A percentile compares a stretch with the other conserved stretches of the same genome.
phyloP scores from a whole-genome alignment of 2,888 invertebrate genomes.

The Eristalis intricaria region DNA sequence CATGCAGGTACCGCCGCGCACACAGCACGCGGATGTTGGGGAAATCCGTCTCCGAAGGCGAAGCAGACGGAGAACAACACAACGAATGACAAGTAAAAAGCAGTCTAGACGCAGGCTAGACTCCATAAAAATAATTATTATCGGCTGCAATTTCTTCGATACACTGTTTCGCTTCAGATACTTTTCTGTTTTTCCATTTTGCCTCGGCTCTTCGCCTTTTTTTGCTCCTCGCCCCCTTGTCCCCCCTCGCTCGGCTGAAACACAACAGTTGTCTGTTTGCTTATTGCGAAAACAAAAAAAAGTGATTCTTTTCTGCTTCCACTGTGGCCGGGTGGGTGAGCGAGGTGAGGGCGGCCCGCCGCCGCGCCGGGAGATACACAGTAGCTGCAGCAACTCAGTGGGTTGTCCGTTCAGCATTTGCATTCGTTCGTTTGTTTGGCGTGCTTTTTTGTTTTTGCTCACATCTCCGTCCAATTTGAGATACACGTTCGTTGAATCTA shows the following conservation, averaged over 20 bases:
- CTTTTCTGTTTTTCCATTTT: background rate
- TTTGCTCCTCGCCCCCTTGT: too few relatives aligned
- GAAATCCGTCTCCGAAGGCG: background rate
- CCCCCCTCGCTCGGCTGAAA: slow-evolving; percentile 29
- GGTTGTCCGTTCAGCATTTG: slow-evolving; percentile 67
- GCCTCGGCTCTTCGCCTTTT: background rate
- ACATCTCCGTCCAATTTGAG: slow-evolving; percentile 49
- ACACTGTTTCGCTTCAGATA: slow-evolving; percentile 59
- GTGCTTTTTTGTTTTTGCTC: slow-evolving; percentile 33
- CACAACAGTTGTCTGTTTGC: slow-evolving; percentile 70
- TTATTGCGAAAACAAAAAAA: slow-evolving; percentile 56
- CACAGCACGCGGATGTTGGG: background rate
- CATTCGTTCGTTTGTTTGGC: slow-evolving; percentile 22
- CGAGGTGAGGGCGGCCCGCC: background rate
- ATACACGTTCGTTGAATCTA: slow-evolving; percentile 39
- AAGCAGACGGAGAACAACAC: slow-evolving; percentile 57
- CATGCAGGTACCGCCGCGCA: background rate
- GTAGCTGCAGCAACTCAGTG: slow-evolving; percentile 63
- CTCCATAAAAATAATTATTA: slow-evolving; percentile 82
- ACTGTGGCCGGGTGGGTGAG: background rate
- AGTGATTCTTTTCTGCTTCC: slow-evolving; percentile 27
- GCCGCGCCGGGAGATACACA: slow-evolving; percentile 13
- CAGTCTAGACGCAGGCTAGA: slow-evolving; percentile 81
- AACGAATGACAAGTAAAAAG: slow-evolving; percentile 76
- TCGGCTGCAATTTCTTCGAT: slow-evolving; percentile 81